Percentiles rank a stretch among this genome's conserved stretches.
Evolutionary conservation across 1,140 invertebrate species (phyloP).

Genomic region (Drosophila nigrodunni): DNA sequence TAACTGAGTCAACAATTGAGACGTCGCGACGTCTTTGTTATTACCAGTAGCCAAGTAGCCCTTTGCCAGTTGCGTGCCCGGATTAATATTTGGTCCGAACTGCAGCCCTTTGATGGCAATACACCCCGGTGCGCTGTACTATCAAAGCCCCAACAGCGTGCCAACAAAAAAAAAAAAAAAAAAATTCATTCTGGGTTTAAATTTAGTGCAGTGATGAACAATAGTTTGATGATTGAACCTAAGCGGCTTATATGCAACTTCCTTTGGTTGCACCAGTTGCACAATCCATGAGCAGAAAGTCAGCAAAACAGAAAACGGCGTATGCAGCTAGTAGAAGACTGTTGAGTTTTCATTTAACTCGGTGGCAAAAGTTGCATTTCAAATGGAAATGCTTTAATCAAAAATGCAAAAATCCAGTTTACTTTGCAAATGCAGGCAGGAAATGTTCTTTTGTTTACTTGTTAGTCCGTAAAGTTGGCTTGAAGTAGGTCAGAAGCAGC

Average conservation of each 20-base stretch:
- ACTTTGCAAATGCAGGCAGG: neutral
- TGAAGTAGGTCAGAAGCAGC: neutral
- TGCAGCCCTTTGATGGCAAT: neutral
- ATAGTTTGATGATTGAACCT: constrained; percentile 63
- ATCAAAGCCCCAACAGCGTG: neutral
- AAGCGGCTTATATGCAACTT: constrained; percentile 56
- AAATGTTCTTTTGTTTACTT: neutral
- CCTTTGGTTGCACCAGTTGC: constrained; percentile 16
- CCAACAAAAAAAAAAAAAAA: neutral
- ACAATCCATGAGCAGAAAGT: neutral
- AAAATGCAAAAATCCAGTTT: neutral
- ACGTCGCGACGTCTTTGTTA: constrained; percentile 63
- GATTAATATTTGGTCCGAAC: constrained; percentile 23
- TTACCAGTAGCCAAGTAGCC: constrained; percentile 17
- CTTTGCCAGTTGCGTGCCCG: constrained; percentile 19
- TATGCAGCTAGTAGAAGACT: neutral
- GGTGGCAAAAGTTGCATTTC: neutral
- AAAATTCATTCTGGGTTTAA: neutral
- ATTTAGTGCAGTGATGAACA: constrained; percentile 26
- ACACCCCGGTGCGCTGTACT: constrained; percentile 7
- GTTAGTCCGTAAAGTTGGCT: neutral
- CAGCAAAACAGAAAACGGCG: too few relatives aligned
- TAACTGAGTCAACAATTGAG: constrained; percentile 61
- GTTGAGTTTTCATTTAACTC: neutral
- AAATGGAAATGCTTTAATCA: neutral